Conservation (phyloP, 2,113 vertebrate genomes). For the Gambusia affinis region DNA sequence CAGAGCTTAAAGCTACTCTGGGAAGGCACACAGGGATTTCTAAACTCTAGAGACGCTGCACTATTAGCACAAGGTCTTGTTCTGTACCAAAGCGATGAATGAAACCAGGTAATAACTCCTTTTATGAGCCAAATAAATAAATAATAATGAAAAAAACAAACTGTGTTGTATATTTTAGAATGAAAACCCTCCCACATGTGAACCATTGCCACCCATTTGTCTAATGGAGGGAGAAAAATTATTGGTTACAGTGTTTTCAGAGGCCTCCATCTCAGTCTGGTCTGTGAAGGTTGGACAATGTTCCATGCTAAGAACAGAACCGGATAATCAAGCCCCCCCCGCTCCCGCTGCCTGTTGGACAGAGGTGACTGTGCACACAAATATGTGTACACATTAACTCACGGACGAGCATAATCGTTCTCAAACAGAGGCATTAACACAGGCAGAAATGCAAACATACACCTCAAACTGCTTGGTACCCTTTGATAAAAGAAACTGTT, state of each 20-base stretch:
- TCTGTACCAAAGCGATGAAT: constrained; percentile 17
- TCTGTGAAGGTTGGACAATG: constrained; percentile 55
- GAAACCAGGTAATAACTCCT: constrained; percentile 3
- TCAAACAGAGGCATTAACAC: constrained; percentile 27
- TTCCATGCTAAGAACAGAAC: constrained; percentile 67
- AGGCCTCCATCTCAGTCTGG: constrained; percentile 42
- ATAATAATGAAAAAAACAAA: neutral
- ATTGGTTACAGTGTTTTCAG: constrained; percentile 41
- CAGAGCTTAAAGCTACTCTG: constrained; percentile 55
- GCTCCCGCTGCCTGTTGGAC: constrained; percentile 48
- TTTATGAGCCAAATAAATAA: neutral
- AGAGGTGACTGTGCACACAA: constrained; percentile 14
- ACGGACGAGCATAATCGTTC: constrained; percentile 43
- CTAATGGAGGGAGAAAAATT: constrained; percentile 35
- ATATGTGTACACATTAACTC: constrained; percentile 38
- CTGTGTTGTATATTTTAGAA: constrained; percentile 16
- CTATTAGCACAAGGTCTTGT: constrained; percentile 40
- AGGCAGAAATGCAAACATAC: constrained; percentile 47
- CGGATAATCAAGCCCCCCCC: constrained; percentile 68
- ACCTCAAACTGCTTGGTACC: constrained; percentile 12
- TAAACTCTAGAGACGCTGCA: constrained; percentile 52
- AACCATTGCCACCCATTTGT: constrained; percentile 36
- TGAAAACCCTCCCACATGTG: constrained; percentile 20
- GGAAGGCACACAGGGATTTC: constrained; percentile 63
- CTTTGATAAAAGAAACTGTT: constrained; percentile 34